These are phyloP conservation scores for Enhydra lutris DNA, from an alignment of 2,113 vertebrate genomes.

Conservation along the genomic window DNA sequence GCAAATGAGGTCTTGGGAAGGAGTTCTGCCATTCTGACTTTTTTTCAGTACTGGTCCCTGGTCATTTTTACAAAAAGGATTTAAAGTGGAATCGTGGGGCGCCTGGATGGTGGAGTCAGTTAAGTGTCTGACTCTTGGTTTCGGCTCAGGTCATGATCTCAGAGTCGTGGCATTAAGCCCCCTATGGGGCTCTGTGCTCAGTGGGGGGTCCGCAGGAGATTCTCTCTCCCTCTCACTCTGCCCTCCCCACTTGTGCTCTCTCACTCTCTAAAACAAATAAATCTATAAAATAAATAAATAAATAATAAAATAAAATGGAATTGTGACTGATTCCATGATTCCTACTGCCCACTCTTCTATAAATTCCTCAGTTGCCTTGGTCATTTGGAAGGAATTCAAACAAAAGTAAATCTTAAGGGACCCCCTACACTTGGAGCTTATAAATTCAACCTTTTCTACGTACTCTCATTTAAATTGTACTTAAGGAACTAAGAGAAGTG, in stretches of 20 bases:
- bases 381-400: conserved; percentile 12
- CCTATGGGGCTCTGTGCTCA: background rate
- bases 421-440: background rate
- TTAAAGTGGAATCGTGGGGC: background rate
- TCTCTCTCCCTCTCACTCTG: background rate
- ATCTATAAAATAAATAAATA: background rate
- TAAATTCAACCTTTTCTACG: background rate
- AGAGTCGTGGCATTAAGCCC: background rate
- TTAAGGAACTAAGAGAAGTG: background rate
- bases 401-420: background rate
- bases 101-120: background rate
- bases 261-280: background rate
- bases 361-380: background rate
- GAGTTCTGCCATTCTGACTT: background rate
- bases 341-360: background rate
- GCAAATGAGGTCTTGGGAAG: background rate
- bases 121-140: background rate
- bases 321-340: background rate
- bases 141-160: background rate
- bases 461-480: background rate
- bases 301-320: background rate
- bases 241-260: background rate
- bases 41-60: background rate
- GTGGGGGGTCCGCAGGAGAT: background rate
- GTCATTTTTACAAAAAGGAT: background rate